phyloP scores from a whole-genome alignment of 2,113 vertebrate genomes.

The Oenanthe oenanthe region DNA sequence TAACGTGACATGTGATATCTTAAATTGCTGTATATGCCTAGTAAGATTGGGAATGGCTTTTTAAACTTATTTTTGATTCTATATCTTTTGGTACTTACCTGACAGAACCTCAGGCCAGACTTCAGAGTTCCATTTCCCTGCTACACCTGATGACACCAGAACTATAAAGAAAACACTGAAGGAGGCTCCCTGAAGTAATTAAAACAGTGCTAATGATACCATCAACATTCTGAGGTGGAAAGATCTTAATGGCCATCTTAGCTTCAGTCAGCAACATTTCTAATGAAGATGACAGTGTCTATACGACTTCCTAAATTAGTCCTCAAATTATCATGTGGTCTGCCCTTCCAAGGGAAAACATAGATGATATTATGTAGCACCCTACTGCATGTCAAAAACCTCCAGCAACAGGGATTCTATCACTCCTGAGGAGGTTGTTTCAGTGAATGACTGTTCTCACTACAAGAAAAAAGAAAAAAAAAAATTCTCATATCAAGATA shows the following conservation, averaged over 20 bases:
- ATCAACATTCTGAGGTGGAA: not conserved
- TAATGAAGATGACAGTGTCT: not conserved
- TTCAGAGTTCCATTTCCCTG: not conserved
- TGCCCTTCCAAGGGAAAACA: not conserved
- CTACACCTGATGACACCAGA: not conserved
- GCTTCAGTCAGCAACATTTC: not conserved
- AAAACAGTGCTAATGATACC: not conserved
- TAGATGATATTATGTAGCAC: not conserved
- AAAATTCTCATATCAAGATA: not conserved
- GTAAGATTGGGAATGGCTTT: not conserved
- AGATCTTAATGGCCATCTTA: not conserved
- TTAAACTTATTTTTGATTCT: not conserved
- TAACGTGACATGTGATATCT: rapidly evolving
- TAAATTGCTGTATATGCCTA: not conserved
- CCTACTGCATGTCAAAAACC: not conserved
- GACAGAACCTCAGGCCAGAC: not conserved
- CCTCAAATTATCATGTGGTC: not conserved
- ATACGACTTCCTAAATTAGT: not conserved
- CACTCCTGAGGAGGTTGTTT: not conserved
- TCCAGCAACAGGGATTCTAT: not conserved
- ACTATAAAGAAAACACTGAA: not conserved
- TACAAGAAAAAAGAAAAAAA: too few relatives aligned
- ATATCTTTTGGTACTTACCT: not conserved
- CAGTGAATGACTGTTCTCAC: not conserved
- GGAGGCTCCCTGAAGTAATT: not conserved